Conservation (phyloP, 2,888 invertebrate species). For the Drosophila birchii region DNA sequence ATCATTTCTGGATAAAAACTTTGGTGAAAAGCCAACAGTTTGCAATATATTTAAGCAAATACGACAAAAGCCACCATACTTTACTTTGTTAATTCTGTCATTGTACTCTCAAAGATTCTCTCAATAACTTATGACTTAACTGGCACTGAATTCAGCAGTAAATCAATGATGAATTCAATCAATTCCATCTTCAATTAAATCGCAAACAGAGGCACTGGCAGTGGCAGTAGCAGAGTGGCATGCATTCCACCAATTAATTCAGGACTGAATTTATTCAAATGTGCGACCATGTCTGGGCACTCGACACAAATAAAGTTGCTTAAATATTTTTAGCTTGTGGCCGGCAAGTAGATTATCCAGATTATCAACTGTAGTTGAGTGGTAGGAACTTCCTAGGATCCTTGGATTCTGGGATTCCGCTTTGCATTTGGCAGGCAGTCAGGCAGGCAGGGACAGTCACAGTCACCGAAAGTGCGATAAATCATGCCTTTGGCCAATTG, state of each 20-base stretch:
- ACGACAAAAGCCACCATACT: background rate
- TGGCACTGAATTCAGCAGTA: background rate
- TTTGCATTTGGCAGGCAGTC: constrained; percentile 37
- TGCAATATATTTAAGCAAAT: background rate
- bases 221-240: background rate
- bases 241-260: constrained; percentile 33
- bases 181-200: constrained; percentile 19
- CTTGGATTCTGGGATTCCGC: background rate
- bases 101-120: constrained; percentile 4
- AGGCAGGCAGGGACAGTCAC: constrained; percentile 3
- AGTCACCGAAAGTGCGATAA: constrained; percentile 69
- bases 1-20: background rate
- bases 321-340: constrained; percentile 41
- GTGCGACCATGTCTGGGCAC: constrained; percentile 7
- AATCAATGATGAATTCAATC: constrained; percentile 30
- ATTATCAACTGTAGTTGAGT: constrained; percentile 33
- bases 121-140: background rate
- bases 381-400: constrained; percentile 1
- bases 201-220: constrained; percentile 1
- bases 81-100: constrained; percentile 13
- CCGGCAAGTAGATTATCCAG: constrained; percentile 41
- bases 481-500: constrained; percentile 84
- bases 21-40: background rate
- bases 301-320: constrained; percentile 26
- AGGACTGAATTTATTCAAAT: constrained; percentile 17